Conservation (phyloP, 2,888 invertebrate genomes). For the Polylopha cassiicola region DNA sequence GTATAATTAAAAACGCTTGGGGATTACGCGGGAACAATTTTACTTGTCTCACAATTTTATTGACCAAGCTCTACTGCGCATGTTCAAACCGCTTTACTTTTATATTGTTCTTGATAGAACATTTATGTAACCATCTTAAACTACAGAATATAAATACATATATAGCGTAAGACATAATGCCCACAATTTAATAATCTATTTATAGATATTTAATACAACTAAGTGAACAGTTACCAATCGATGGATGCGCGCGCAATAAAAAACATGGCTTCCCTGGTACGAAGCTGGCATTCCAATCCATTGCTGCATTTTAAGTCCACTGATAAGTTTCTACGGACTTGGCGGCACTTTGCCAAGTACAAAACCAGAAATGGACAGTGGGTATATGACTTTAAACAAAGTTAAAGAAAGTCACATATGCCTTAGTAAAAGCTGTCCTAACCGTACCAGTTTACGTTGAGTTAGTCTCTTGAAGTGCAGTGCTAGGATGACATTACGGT, state of each 20-base stretch:
- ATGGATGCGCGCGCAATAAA: conserved; percentile 29
- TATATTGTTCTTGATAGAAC: not conserved
- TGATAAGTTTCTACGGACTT: not conserved
- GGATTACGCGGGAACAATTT: too few species aligned
- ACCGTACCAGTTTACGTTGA: conserved; percentile 12
- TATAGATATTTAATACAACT: conserved; percentile 22
- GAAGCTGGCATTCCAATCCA: conserved; percentile 6
- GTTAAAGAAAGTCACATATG: not conserved
- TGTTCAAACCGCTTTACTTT: conserved; percentile 10
- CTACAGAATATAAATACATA: conserved; percentile 4
- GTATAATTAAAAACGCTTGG: too few species aligned
- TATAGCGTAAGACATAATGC: conserved; percentile 20
- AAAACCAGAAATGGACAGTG: conserved; percentile 2
- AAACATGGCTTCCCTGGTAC: conserved; percentile 19
- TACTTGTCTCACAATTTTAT: conserved; percentile 15
- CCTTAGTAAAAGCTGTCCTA: conserved; percentile 5
- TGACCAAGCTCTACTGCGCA: conserved; percentile 17
- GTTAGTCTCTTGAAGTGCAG: conserved; percentile 17
- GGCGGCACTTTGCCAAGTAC: too few species aligned
- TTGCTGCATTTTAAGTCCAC: not conserved
- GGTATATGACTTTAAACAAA: not conserved
- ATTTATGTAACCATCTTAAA: conserved; percentile 8
- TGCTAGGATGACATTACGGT: conserved; percentile 15
- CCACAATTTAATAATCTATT: conserved; percentile 27
- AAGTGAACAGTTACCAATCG: conserved; percentile 22